Base-by-base conservation (phyloP, 2,888 invertebrate genomes). In the Tethea ocularis region DNA sequence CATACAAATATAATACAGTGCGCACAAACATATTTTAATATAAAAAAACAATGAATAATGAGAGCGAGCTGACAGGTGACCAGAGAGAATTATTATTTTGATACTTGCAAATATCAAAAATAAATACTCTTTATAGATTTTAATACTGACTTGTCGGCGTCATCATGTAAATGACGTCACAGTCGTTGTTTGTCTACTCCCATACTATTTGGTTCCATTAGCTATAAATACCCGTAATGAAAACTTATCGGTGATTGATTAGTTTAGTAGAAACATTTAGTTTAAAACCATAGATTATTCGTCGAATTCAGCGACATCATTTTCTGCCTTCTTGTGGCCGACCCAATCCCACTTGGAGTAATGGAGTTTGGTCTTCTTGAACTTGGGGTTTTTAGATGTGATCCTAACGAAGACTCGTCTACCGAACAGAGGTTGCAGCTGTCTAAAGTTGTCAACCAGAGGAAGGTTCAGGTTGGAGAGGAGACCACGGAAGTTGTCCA, bases 381-480 rank as follows among this genome's bases (percentile, higher is more conserved):
- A 94, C 64, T 94, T 94, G 52, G 93, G 92, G 54, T 92, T 93
- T 75, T 93, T 93, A 5, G 93, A 92, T 1, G 95, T 93, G 72
- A 94, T 94, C 57, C 96, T 92, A 26, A 95, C 94, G 77, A 95
- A 96, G 56, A 96, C 91, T 52, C 95, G 93, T 52, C 96, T 93
- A 46, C 94, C 94, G 67, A 95, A 95, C n/a, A 96, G 87, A 0
- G 95, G 94, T 75, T 96, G 96, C 7, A 96, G 83, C 67, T 91
- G 91, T 62, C 96, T 94, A 84, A 94, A 96, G 91, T 96, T 96
- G 85, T 96, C 96, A 10, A 94, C 95, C 7, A 96, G 89, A n/a
- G 92, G 90, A 24, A 94, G 91, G 75, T 94, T 94, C 73, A 95
- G 90, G 68, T 94, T 95, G 69, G 94, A 94, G 20, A 95, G 95